A percentile compares a stretch with the other conserved stretches of the same genome.
phyloP scores from a whole-genome alignment of 2,113 vertebrate species.

The Astatoreochromis straeleni region DNA sequence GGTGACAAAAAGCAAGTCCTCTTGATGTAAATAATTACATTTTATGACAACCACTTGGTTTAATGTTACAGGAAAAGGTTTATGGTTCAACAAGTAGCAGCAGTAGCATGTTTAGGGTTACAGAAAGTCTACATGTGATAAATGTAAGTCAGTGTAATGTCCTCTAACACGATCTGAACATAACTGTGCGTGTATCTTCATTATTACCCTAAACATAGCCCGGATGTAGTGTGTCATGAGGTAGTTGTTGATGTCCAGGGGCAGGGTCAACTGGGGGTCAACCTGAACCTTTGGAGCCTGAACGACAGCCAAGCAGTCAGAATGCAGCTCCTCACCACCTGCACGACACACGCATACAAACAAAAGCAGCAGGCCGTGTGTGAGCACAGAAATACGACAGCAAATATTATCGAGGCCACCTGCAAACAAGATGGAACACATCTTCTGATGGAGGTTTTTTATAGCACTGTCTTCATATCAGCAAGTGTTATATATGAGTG shows the following conservation, averaged over 20 bases:
- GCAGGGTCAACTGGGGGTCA: slow-evolving; percentile 81
- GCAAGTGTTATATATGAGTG: neutral
- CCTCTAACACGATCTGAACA: neutral
- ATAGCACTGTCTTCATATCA: neutral
- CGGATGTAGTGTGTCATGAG: slow-evolving; percentile 89
- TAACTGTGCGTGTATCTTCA: neutral
- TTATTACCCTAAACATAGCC: slow-evolving; percentile 84
- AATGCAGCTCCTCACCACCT: slow-evolving; percentile 65
- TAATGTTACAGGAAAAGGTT: neutral
- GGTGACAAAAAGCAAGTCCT: neutral
- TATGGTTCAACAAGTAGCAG: neutral
- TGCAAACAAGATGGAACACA: neutral
- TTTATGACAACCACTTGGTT: neutral
- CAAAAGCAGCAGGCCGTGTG: neutral
- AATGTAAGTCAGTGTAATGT: neutral
- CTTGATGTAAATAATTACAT: neutral
- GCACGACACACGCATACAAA: slow-evolving; percentile 15
- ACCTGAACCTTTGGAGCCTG: slow-evolving; percentile 80
- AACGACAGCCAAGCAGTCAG: slow-evolving; percentile 74
- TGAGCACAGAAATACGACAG: neutral
- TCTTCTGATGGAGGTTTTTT: neutral
- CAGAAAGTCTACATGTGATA: neutral
- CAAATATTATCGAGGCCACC: neutral
- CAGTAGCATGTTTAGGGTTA: neutral
- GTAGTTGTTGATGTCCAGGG: slow-evolving; percentile 94